A percentile compares a stretch with the other conserved stretches of the same genome.
These are phyloP conservation scores for Geococcyx californianus DNA, from an alignment of 2,113 vertebrate species.

Conservation along the genomic window DNA sequence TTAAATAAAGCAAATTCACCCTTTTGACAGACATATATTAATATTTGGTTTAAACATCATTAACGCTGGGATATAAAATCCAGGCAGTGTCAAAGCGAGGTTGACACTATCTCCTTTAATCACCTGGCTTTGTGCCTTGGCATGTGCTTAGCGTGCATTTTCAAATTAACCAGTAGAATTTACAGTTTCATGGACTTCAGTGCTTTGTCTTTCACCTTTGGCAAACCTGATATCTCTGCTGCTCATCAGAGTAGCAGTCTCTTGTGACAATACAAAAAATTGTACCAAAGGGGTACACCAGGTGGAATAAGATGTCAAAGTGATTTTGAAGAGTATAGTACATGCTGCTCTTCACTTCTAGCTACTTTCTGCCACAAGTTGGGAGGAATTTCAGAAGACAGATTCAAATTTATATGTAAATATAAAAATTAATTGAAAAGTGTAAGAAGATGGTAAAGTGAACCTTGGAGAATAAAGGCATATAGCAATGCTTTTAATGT, in stretches of 20 bases:
- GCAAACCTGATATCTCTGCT: background rate
- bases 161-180: background rate
- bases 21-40: background rate
- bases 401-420: background rate
- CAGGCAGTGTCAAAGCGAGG: background rate
- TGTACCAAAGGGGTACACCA: fast-evolving
- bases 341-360: background rate
- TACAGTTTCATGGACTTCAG: background rate
- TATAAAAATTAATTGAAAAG: background rate
- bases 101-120: background rate
- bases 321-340: background rate
- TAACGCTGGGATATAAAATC: background rate
- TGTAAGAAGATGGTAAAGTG: background rate
- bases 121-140: background rate
- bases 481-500: background rate
- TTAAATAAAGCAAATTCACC: background rate
- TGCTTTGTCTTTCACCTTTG: background rate
- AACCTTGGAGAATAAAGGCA: background rate
- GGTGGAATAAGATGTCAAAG: background rate
- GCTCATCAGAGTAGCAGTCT: background rate
- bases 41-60: background rate
- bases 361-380: background rate
- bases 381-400: background rate
- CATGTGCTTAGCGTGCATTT: background rate
- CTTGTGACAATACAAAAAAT: background rate